Evolutionary conservation across 2,113 vertebrate species (phyloP).

Genomic region (human): DNA sequence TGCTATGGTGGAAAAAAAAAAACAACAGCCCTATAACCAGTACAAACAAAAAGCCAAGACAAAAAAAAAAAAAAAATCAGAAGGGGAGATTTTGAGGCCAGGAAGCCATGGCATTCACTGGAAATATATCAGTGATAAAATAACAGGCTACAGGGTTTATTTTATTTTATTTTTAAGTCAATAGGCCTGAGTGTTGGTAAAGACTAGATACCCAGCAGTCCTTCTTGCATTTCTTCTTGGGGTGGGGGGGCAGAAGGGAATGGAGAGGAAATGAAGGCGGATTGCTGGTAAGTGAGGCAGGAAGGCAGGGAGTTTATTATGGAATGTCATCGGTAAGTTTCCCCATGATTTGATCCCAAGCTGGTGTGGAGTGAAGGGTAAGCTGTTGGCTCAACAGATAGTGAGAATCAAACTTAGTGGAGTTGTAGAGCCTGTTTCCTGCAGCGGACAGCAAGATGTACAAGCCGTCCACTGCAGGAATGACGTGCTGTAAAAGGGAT

Average conservation of each 20-base stretch:
- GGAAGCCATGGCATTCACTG: neutral
- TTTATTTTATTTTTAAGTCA: conserved; percentile 15
- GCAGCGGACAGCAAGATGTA: fast-evolving
- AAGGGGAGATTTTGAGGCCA: neutral
- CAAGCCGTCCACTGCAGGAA: no score
- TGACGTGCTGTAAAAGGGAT: neutral
- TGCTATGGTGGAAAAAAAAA: neutral
- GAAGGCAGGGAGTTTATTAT: neutral
- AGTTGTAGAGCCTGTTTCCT: neutral
- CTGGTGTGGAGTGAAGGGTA: neutral
- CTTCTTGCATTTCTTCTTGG: neutral
- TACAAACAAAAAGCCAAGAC: neutral
- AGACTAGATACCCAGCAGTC: neutral
- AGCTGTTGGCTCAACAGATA: neutral
- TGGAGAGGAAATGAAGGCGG: neutral
- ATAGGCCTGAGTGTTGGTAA: neutral
- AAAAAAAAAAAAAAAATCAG: neutral
- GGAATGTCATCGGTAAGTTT: neutral
- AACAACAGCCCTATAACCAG: neutral
- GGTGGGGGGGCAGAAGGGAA: neutral
- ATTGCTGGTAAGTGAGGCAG: neutral
- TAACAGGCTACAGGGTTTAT: neutral
- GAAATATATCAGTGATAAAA: neutral
- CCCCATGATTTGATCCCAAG: neutral
- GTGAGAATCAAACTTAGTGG: neutral